Percentiles rank a stretch among this genome's conserved stretches.
These are phyloP conservation scores for Sphenodon punctatus DNA, from an alignment of 2,797 vertebrate species.

Conservation along the genomic window DNA sequence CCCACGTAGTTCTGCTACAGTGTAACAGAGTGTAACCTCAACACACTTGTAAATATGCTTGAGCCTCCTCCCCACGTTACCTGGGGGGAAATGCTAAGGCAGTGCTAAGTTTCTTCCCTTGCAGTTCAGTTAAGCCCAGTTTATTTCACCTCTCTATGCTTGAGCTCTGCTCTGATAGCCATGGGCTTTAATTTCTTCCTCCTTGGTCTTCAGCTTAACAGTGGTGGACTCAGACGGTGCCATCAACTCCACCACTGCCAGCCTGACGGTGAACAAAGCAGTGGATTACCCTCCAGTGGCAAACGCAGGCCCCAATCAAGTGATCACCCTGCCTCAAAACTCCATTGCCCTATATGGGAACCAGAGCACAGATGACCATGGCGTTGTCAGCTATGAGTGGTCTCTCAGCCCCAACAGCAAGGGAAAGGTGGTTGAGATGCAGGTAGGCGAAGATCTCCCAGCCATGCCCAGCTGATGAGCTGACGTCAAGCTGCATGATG, in stretches of 20 bases:
- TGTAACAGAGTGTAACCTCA: too few species aligned
- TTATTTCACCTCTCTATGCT: neutral
- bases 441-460: constrained; percentile 78
- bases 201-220: constrained; percentile 82
- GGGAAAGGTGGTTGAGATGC: constrained; percentile 98
- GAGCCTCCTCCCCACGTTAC: too few species aligned
- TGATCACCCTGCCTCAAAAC: constrained; percentile 94
- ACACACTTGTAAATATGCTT: too few species aligned
- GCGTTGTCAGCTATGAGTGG: constrained; percentile 94
- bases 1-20: neutral
- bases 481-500: neutral
- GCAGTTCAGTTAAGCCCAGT: neutral
- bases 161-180: neutral
- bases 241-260: constrained; percentile 87
- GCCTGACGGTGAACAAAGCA: constrained; percentile 90
- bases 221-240: constrained; percentile 94
- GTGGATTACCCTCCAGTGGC: constrained; percentile 94
- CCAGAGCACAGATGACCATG: constrained; percentile 94
- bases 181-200: neutral
- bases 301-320: constrained; percentile 92
- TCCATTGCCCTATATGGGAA: constrained; percentile 91
- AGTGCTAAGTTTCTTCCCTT: neutral
- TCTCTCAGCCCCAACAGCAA: constrained; percentile 94
- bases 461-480: neutral
- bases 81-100: too few species aligned